Conservation (phyloP, 2,113 vertebrate species). For the Peucedramus taeniatus region DNA sequence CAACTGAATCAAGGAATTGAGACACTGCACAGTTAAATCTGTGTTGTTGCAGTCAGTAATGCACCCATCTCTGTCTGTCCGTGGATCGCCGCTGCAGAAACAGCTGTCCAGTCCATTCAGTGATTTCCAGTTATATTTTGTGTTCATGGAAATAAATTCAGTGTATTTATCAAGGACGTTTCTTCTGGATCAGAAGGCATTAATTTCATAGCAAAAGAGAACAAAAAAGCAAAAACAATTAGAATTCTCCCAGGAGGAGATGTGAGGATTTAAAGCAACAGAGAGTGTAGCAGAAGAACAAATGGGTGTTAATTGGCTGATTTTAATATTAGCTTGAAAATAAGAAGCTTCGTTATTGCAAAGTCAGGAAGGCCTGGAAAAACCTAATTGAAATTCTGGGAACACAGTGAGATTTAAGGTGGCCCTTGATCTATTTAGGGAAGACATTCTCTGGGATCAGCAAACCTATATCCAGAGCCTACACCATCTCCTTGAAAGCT, state of each 20-base stretch:
- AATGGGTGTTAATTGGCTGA: not conserved
- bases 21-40: not conserved
- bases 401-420: not conserved
- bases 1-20: not conserved
- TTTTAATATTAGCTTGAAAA: slow-evolving; percentile 16
- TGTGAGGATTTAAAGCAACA: not conserved
- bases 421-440: not conserved
- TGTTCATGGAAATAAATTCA: not conserved
- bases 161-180: not conserved
- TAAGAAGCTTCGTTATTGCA: not conserved
- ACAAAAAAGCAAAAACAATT: not conserved
- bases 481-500: not conserved
- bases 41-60: not conserved
- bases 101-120: not conserved
- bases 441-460: not conserved
- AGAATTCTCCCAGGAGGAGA: not conserved
- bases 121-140: not conserved
- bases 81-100: not conserved
- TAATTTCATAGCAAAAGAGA: not conserved
- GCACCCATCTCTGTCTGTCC: not conserved
- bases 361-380: not conserved
- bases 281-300: not conserved
- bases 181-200: not conserved
- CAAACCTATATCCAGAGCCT: not conserved
- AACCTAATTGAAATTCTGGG: not conserved